These are phyloP conservation scores for Miichthys miiuy DNA, from an alignment of 2,797 vertebrate species.

Conservation along the genomic window DNA sequence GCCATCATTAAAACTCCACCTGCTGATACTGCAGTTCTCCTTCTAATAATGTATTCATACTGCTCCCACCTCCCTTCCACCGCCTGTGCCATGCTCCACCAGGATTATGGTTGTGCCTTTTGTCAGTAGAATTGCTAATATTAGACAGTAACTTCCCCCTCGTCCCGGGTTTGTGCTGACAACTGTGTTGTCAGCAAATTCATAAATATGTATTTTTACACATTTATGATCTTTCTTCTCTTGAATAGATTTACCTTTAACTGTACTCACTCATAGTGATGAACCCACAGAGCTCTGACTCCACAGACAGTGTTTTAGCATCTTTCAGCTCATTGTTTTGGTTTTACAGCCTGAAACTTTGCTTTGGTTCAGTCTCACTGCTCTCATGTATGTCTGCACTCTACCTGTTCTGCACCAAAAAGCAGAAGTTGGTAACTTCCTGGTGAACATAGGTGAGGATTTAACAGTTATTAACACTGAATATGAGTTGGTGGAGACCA, in stretches of 20 bases:
- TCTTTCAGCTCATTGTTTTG: no score
- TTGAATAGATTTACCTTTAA: background rate
- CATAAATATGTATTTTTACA: background rate
- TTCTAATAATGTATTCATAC: conserved; percentile 46
- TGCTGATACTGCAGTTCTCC: conserved; percentile 55
- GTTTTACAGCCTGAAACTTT: no score
- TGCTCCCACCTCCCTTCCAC: conserved; percentile 11
- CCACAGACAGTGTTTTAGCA: no score
- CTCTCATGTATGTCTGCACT: background rate
- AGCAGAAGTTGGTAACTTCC: no score
- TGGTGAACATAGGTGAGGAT: no score
- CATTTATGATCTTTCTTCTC: no score
- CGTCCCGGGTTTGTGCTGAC: background rate
- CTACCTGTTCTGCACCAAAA: background rate
- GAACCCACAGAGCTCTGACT: background rate
- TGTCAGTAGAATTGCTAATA: background rate
- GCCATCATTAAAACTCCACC: conserved; percentile 52
- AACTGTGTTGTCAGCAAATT: background rate
- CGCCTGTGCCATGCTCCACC: conserved; percentile 5
- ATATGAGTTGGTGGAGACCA: no score
- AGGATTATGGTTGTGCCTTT: background rate
- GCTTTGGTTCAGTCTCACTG: no score
- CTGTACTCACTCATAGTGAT: no score
- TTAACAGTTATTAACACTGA: no score
- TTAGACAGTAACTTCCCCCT: background rate